Base-by-base conservation (phyloP, 2,797 vertebrate species). In the Sebastiscus tertius region DNA sequence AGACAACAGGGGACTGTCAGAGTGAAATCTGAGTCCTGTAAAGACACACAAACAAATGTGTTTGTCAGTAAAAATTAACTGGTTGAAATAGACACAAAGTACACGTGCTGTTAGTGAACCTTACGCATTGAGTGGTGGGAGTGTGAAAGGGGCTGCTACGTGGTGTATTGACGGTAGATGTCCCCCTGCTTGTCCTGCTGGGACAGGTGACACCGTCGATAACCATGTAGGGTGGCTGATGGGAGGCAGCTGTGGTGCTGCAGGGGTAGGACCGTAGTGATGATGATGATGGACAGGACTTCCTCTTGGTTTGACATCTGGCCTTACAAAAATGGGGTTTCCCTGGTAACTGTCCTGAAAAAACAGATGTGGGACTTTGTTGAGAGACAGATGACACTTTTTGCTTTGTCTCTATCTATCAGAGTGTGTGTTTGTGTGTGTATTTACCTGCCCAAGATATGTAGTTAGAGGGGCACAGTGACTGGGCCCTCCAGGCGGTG, bases 251-350 rank as follows among this genome's bases (percentile, higher is more conserved):
- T 88, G 86, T 31, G 88, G 14, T 2, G 79, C 90, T 0, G 85
- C 1, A 4, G 93, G 71, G 42, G 75, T 3, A 1, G 93, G 75
- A 64, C 95, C 84, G 20, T 96, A 95, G 80, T 97, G 96, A 87
- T 97, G 95, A 73, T 97, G 97, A 84, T 97, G 96, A 82, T 97
- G 96, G 77, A 97, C 91, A 0, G 94, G 82, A 1, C 93, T 75
- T 4, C 68, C 93, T 75, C 86, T 94, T 13, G 81, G 80, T 81
- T 92, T 96, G 20, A 85, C 29, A 74, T 94, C 94, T 16, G 93
- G 78, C 82, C 80, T 93, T 77, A 80, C 7, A 4, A 91, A 34
- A 46, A 88, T 16, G 0, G 89, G 91, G 29, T 80, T 75, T n/a
- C 75, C 52, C 22, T 83, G 36, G 79, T 89, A 89, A 34, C 72